These are phyloP conservation scores for Bicyclus anynana DNA, from an alignment of 1,140 invertebrate species.

Conservation along the genomic window DNA sequence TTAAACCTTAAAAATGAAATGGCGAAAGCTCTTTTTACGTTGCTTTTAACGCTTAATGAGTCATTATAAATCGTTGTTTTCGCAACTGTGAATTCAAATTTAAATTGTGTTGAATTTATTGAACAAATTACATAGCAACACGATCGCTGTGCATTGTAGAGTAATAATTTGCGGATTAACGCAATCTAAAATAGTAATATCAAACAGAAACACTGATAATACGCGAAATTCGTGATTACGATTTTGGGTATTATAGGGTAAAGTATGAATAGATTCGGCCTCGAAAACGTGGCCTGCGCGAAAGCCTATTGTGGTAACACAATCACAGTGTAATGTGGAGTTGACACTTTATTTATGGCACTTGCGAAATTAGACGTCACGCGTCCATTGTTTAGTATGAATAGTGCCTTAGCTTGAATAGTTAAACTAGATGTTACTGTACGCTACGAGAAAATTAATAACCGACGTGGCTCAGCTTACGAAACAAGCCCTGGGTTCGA, in stretches of 20 bases:
- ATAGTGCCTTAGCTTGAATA: constrained; percentile 33
- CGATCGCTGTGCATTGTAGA: not conserved
- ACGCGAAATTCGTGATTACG: constrained; percentile 16
- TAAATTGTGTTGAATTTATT: not conserved
- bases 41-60: too few species aligned
- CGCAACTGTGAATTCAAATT: not conserved
- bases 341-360: constrained; percentile 38
- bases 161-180: not conserved
- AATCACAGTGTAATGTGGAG: constrained; percentile 35
- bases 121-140: not conserved
- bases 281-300: constrained; percentile 19
- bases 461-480: constrained; percentile 15
- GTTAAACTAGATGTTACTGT: constrained; percentile 25
- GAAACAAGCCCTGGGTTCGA: constrained; percentile 7
- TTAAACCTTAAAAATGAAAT: too few species aligned
- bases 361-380: constrained; percentile 41
- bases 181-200: constrained; percentile 4
- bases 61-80: too few species aligned
- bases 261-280: constrained; percentile 20
- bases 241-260: constrained; percentile 22
- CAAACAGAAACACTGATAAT: constrained; percentile 5
- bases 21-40: too few species aligned
- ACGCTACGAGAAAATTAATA: constrained; percentile 26
- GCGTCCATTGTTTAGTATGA: constrained; percentile 32
- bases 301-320: constrained; percentile 31